Evolutionary conservation across 2,113 vertebrate species (phyloP), one percentile per base, ranked within the genome.

Genomic region (Sitta europaea): DNA sequence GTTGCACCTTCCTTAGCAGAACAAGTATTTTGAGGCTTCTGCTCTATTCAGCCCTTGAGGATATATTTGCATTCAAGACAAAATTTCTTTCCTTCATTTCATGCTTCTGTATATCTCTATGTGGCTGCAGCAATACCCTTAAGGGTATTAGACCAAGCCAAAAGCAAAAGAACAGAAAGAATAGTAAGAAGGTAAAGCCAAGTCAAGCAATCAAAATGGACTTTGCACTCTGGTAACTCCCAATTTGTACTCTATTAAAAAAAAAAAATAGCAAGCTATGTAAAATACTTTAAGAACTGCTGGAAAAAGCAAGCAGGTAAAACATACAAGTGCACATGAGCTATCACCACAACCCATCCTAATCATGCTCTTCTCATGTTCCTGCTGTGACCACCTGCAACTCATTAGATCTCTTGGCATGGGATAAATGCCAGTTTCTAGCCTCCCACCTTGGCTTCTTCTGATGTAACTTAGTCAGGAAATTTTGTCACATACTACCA

Each of bases 131-230:
- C 72, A 84, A 67, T 27, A 36, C 36, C 42, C 53, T 90, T 47
- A 57, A 8, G 54, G 20, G 5, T 79, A 66, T 88, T 68, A 83
- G 53, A n/a, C 51, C 43, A 89, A 86, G 43, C 10, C 74, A 78
- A 62, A 92, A 77, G 43, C 45, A 91, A 85, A 92, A 85, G 61
- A 50, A 78, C 11, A 65, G n/a, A 21, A 84, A 31, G 24, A 90
- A 19, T 9, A 51, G 15, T 21, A 87, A 54, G 40, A 87, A 45
- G 25, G n/a, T 47, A 85, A 92, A 95, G 70, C 20, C 50, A 16
- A 70, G 87, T 24, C 77, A 93, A 76, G 86, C 74, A 95, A 63
- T 72, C 58, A 68, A 82, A 95, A 88, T 31, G n/a, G 87, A 75
- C 84, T 89, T 95, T 79, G 57, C 61, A 87, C 79, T 86, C 51